Conservation (phyloP, 2,888 invertebrate species). For the Conistra vaccinii region DNA sequence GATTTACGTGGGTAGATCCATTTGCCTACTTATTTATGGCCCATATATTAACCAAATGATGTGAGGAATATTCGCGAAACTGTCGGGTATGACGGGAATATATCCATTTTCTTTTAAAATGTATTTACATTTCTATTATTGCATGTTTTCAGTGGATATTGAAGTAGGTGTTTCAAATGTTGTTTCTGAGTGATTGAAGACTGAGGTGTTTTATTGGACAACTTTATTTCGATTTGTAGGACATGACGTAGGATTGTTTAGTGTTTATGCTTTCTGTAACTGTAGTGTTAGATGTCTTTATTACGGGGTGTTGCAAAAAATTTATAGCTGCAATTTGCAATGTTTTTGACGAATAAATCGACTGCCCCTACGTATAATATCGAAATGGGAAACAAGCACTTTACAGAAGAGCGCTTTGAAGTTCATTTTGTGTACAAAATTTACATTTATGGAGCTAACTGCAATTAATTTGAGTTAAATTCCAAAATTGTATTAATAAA, state of each 20-base stretch:
- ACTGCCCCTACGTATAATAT: no score
- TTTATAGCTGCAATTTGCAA: constrained; percentile 26
- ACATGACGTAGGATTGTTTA: constrained; percentile 1
- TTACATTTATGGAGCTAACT: no score
- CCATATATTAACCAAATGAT: constrained; percentile 39
- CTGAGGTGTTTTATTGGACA: constrained; percentile 15
- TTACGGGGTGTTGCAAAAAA: constrained; percentile 24
- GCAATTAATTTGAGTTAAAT: no score
- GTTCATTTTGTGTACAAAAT: no score
- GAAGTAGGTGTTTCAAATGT: constrained; percentile 15
- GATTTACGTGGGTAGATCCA: constrained; percentile 43
- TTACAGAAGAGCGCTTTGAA: no score
- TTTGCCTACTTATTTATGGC: constrained; percentile 50
- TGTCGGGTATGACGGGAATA: background rate
- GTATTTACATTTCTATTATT: constrained; percentile 31
- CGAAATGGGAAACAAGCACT: no score
- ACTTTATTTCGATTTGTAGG: constrained; percentile 14
- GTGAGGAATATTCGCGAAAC: constrained; percentile 36
- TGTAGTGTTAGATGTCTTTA: constrained; percentile 36
- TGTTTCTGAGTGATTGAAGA: constrained; percentile 17
- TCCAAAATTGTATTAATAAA: no score
- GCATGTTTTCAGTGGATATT: constrained; percentile 20
- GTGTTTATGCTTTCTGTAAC: constrained; percentile 17
- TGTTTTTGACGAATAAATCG: constrained; percentile 21
- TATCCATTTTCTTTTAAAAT: constrained; percentile 34